Evolutionary conservation across 2,888 invertebrate genomes (phyloP), one percentile per base, ranked within the genome.

Genomic region (Cosmia pyralina): DNA sequence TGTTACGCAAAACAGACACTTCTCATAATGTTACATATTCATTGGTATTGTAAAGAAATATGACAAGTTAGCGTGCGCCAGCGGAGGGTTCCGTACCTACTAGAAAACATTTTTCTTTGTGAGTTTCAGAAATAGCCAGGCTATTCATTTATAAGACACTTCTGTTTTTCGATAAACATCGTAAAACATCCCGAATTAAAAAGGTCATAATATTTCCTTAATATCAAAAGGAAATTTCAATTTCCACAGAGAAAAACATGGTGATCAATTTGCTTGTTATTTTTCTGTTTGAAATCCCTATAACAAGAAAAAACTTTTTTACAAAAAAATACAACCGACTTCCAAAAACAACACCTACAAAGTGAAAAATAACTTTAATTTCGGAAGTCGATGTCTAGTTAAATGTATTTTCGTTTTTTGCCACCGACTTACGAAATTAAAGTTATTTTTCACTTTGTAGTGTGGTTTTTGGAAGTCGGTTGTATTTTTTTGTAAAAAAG

Each of bases 21-120:
- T 70, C 53, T 55, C 69, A 19, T 64, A 60, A 62, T 65, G 52
- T 73, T 68, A 78, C 60, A 78, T 82, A 73, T 73, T 82, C 64
- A 81, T 68, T 70, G 60, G 53, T 53, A 7, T 58, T 65, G 22
- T 59, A 13, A 28, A 63, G 62, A 58, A 69, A 57, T 60, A 13
- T 58, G 64, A 1, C 0, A 57, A 57, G 44, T n/a, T 22, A 62
- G 19, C 11, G 13, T 48, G 15, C 2, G 4, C 19, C 17, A 11
- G 2, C 0, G 5, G 19, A 34, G 4, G 44, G 55, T 79, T 53
- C 75, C 15, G 57, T 44, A 57, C 8, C 17, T 34, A 17, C 8
- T 55, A 17, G 55, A 55, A 55, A 28, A 28, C 1, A 0, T 55
- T 55, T 2, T 55, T 55, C 15, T 52, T 55, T 34, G 34, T 57